These are phyloP conservation scores for Lithobates sylvaticus DNA, from an alignment of 2,797 vertebrate species.

Conservation along the genomic window DNA sequence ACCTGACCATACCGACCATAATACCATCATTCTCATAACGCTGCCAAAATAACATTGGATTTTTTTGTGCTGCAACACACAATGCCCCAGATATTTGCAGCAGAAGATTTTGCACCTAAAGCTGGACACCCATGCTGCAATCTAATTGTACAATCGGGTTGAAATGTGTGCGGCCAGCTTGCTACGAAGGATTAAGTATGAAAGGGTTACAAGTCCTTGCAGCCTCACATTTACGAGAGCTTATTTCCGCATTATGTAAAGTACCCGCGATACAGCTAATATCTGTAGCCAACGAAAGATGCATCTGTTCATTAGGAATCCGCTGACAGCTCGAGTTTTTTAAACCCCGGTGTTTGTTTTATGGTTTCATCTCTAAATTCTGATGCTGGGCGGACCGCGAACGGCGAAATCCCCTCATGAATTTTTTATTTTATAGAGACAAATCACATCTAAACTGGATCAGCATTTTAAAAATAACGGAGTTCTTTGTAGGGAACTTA, in stretches of 20 bases:
- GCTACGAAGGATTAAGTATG: too few relatives aligned
- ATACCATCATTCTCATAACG: too few relatives aligned
- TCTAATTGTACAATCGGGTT: too few relatives aligned
- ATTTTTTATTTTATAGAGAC: conserved; percentile 3
- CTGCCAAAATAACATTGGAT: too few relatives aligned
- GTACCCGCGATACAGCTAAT: neutral
- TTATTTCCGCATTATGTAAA: neutral
- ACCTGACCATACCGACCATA: too few relatives aligned
- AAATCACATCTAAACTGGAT: neutral
- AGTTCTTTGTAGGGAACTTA: neutral
- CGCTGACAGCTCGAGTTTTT: neutral
- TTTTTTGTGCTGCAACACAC: too few relatives aligned
- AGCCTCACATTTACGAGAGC: neutral
- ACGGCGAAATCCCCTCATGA: neutral
- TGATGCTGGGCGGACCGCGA: neutral
- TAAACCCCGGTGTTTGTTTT: neutral
- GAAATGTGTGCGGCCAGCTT: too few relatives aligned
- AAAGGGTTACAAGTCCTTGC: neutral
- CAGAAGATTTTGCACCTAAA: too few relatives aligned
- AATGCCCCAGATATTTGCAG: too few relatives aligned
- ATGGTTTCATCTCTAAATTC: conserved; percentile 1
- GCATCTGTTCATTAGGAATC: conserved; percentile 5
- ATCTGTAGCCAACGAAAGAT: neutral
- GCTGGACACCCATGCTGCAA: too few relatives aligned
- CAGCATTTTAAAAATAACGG: neutral